Percentiles rank a stretch among this genome's conserved stretches.
Evolutionary conservation across 2,888 invertebrate species (phyloP).

Genomic region (Cryptosula pallasiana): DNA sequence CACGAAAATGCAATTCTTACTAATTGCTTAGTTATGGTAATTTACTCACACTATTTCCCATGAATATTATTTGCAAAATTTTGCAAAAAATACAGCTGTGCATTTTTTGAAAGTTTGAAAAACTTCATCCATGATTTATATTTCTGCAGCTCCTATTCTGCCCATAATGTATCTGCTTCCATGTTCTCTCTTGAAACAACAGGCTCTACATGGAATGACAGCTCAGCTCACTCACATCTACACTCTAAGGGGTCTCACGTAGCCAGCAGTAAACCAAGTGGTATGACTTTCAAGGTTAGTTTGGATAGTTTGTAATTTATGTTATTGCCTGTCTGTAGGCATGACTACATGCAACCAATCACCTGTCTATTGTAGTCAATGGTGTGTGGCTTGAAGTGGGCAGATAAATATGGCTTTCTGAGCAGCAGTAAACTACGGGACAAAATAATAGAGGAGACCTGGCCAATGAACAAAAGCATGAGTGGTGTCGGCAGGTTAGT

Average conservation of each 20-base stretch:
- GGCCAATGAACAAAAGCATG: background rate
- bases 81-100: too few relatives aligned
- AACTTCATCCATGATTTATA: too few relatives aligned
- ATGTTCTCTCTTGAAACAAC: too few relatives aligned
- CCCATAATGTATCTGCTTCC: too few relatives aligned
- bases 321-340: too few relatives aligned
- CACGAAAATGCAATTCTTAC: too few relatives aligned
- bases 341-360: background rate
- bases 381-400: background rate
- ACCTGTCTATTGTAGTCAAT: background rate
- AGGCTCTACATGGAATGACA: background rate
- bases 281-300: background rate
- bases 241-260: background rate
- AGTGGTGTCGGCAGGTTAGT: background rate
- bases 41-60: too few relatives aligned
- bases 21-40: too few relatives aligned
- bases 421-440: background rate
- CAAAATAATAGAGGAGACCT: background rate
- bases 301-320: too few relatives aligned
- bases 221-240: background rate
- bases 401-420: slow-evolving; percentile 3
- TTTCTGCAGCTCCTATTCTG: too few relatives aligned
- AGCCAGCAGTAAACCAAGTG: background rate
- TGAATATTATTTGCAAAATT: too few relatives aligned
- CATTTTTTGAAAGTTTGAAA: too few relatives aligned